Evolutionary conservation across 2,888 invertebrate genomes (phyloP).

Genomic region (Troides oblongomaculatus): DNA sequence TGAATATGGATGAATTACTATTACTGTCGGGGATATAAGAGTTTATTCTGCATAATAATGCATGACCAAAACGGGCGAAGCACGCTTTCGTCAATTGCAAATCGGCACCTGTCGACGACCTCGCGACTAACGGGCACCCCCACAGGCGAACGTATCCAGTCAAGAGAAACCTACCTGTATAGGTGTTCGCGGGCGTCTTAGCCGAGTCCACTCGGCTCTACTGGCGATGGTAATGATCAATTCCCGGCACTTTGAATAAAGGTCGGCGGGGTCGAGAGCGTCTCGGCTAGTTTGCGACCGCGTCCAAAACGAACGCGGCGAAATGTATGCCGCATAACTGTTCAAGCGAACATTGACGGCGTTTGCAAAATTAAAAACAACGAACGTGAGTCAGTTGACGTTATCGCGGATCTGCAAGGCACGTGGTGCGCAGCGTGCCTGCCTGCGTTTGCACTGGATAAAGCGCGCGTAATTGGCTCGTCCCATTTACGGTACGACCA

Average conservation of each 20-base stretch:
- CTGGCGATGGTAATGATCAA: slow-evolving; percentile 47
- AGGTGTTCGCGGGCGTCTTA: slow-evolving; percentile 31
- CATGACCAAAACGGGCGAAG: slow-evolving; percentile 68
- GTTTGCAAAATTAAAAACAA: slow-evolving; percentile 64
- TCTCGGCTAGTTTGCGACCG: slow-evolving; percentile 63
- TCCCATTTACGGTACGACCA: slow-evolving; percentile 34
- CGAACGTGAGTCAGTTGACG: slow-evolving; percentile 36
- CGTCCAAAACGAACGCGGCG: slow-evolving; percentile 46
- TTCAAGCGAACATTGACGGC: slow-evolving; percentile 66
- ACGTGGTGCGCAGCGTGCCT: slow-evolving; percentile 39
- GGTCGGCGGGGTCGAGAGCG: slow-evolving; percentile 71
- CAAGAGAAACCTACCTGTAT: slow-evolving; percentile 36
- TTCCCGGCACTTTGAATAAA: slow-evolving; percentile 66
- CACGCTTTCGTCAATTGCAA: slow-evolving; percentile 67
- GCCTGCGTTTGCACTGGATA: slow-evolving; percentile 39
- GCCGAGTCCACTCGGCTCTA: slow-evolving; percentile 41
- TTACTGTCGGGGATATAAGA: slow-evolving; percentile 48
- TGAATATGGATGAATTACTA: background rate
- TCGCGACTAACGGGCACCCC: slow-evolving; percentile 67
- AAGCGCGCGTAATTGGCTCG: slow-evolving; percentile 38
- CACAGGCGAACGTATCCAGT: slow-evolving; percentile 44
- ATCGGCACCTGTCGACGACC: slow-evolving; percentile 77
- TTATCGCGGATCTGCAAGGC: slow-evolving; percentile 41
- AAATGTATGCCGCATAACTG: slow-evolving; percentile 72
- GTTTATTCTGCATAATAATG: slow-evolving; percentile 63